Conservation (phyloP, 1,140 invertebrate genomes). For the Daktulosphaira vitifoliae region DNA sequence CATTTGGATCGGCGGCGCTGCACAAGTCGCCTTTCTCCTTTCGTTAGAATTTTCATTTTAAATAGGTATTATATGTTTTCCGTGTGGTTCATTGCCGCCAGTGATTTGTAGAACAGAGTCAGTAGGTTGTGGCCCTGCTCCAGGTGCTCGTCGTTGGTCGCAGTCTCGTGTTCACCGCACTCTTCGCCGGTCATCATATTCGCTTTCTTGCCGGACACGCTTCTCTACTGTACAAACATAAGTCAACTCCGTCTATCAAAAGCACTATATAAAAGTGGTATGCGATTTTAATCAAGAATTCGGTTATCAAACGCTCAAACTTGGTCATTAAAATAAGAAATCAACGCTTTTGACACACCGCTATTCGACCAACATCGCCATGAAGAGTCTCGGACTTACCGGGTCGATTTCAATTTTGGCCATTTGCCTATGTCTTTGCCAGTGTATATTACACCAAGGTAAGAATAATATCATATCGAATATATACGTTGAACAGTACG, state of each 20-base stretch:
- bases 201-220: neutral
- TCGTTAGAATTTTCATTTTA: neutral
- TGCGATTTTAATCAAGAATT: too few relatives aligned
- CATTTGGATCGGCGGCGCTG: neutral
- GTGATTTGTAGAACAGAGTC: conserved; percentile 27
- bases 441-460: conserved; percentile 2
- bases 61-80: conserved; percentile 3
- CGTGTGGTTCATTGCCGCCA: conserved; percentile 20
- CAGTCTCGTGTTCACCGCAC: neutral
- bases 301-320: too few relatives aligned
- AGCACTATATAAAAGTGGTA: too few relatives aligned
- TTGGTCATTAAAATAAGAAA: too few relatives aligned
- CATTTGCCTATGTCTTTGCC: conserved; percentile 12
- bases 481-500: too few relatives aligned
- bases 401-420: neutral
- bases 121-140: conserved; percentile 31
- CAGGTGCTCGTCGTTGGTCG: conserved; percentile 12
- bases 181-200: neutral
- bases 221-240: too few relatives aligned
- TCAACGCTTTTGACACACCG: neutral
- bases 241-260: too few relatives aligned
- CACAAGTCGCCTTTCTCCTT: conserved; percentile 15
- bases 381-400: conserved; percentile 27
- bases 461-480: conserved; percentile 1
- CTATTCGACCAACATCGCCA: neutral